phyloP scores from a whole-genome alignment of 2,113 vertebrate genomes.

The Sterrhoptilus dennistouni region DNA sequence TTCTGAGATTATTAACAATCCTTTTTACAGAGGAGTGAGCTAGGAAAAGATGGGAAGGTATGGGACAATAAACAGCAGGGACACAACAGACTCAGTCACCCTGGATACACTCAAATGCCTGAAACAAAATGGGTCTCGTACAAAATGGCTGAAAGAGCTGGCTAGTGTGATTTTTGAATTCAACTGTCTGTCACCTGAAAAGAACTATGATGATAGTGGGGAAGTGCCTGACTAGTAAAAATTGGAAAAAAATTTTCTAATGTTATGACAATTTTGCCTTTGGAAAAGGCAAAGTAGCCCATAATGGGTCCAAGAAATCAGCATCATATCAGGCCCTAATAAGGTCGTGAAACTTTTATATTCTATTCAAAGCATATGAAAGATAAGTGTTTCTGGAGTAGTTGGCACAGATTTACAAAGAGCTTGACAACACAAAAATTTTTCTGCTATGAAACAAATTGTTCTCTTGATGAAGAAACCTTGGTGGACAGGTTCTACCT shows the following conservation, averaged over 20 bases:
- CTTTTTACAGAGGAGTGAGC: neutral
- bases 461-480: neutral
- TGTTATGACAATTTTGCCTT: neutral
- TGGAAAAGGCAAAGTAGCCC: neutral
- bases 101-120: neutral
- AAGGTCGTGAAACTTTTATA: neutral
- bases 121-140: neutral
- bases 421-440: neutral
- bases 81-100: neutral
- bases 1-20: neutral
- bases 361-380: neutral
- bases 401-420: neutral
- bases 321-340: neutral
- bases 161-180: neutral
- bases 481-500: neutral
- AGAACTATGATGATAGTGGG: neutral
- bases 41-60: neutral
- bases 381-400: neutral
- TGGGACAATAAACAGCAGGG: neutral
- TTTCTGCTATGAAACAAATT: neutral
- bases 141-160: neutral
- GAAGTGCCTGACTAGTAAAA: neutral
- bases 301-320: neutral
- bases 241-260: neutral
- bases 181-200: neutral